Base-by-base conservation (phyloP, 2,113 vertebrate species). In the Muntiacus muntjak region DNA sequence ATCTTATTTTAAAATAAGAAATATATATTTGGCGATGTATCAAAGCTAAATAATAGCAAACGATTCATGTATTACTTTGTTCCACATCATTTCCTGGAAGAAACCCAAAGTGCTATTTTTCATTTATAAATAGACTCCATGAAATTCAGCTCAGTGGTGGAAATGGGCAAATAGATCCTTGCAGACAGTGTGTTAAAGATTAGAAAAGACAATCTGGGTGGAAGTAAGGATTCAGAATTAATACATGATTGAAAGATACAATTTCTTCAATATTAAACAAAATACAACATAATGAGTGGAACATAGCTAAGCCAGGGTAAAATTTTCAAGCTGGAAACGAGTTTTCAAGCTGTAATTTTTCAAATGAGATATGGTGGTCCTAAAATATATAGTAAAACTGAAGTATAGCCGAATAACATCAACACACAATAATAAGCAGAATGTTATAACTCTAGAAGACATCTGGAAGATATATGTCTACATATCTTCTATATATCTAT, bases 11-110 rank as follows among this genome's bases (percentile, higher is more conserved):
- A 84, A 96, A 92, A 36, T 78, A 84, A 95, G 21, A 87, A 84
- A 64, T 40, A 40, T 64, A 52, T 86, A 55, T 89, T 97, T 94
- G 40, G 40, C 7, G 3, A 52, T 0, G 1, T 94, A 26, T 45
- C 67, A 91, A 88, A 90, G 33, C n/a, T 87, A 78, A 81, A 94
- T 91, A 93, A 87, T 79, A 87, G 30, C 21, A 95, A 83, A 81
- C 0, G 1, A 93, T 89, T 91, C n/a, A 6, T 79, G 30, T 64
- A 91, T 94, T 64, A 74, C 6, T 91, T 95, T 91, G 9, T 50
- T 74, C 21, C 71, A 85, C 2, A 88, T 12, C 16, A 88, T 71
- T 64, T 91, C 50, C 87, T 95, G 54, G 60, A 96, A 91, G 26
- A 91, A n/a, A 40, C 21, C 54, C 76, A 86, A 96, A 96, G 47